A percentile compares a stretch with the other conserved stretches of the same genome.
Conservation (phyloP, 2,797 vertebrate genomes). For the Micromesistius poutassou region DNA sequence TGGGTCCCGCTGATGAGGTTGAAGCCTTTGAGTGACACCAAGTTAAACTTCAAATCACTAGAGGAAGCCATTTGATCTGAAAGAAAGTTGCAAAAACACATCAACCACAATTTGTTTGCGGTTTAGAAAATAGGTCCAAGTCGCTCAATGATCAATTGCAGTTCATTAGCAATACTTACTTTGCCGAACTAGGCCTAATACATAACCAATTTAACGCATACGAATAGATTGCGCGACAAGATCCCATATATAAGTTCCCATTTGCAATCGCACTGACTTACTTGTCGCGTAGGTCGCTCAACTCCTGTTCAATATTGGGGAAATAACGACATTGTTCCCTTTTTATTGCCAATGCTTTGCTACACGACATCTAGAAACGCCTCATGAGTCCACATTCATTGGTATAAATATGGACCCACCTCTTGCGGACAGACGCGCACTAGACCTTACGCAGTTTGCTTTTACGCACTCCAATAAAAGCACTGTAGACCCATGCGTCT, state of each 20-base stretch:
- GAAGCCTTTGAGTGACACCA: constrained; percentile 53
- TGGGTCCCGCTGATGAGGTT: constrained; percentile 54
- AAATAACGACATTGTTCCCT: background rate
- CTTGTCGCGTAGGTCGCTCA: background rate
- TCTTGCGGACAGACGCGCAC: background rate
- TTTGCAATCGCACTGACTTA: background rate
- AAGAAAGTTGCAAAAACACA: background rate
- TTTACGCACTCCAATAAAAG: background rate
- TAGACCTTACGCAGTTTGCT: background rate
- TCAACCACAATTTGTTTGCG: background rate
- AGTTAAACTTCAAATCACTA: constrained; percentile 3
- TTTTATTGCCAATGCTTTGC: background rate
- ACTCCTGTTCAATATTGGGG: background rate
- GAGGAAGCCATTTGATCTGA: constrained; percentile 27
- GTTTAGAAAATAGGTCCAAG: background rate
- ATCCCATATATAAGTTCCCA: background rate
- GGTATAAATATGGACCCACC: background rate
- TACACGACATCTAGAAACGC: background rate
- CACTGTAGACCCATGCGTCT: background rate
- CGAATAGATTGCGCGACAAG: too few species aligned
- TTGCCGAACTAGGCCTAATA: too few species aligned
- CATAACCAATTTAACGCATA: too few species aligned
- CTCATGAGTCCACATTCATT: background rate
- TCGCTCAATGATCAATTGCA: background rate
- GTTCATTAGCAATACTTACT: too few species aligned